Evolutionary conservation across 2,888 invertebrate genomes (phyloP), one percentile per base, ranked within the genome.

Genomic region (Chesias legatella): DNA sequence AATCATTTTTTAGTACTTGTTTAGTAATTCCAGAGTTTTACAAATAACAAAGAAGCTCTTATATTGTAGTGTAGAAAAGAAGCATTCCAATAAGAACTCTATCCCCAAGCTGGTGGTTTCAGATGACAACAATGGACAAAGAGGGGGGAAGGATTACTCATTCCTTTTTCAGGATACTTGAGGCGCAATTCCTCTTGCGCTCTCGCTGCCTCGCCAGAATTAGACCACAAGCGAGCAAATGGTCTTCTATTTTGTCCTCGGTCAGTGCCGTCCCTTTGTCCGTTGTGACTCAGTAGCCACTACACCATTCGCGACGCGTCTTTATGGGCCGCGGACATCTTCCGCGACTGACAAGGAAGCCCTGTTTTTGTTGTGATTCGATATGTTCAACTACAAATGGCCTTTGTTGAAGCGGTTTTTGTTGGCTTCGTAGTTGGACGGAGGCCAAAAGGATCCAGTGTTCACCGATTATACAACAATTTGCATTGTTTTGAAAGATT

Each of bases 301-400:
- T 48, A 22, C 30, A 34, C 37, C 53, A 58, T 59, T 58, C 51
- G 54, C 54, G 53, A 54, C 60, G 48, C 42, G 60, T 27, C 58
- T 55, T 57, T 52, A 56, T 48, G 36, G 48, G 42, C 60, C 57
- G 51, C 67, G 66, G 63, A 67, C 69, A 63, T n/a, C n/a, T n/a
- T n/a, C n/a, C n/a, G n/a, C n/a, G 65, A 69, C 63, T 56, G 70
- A 73, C 63, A 54, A 73, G 77, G 78, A 79, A 79, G 63, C 46
- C 21, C 44, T 10, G 58, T 58, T 67, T 67, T 67, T 70, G 62
- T 73, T 61, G 57, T 60, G 49, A 52, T 60, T 55, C 52, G 36
- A 53, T 54, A 60, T 64, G 59, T 61, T 70, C 63, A 65, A 67
- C 60, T 69, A 60, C 55, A 59, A 58, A 43, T 43, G 57, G 58